Base-by-base conservation (phyloP, 2,888 invertebrate genomes). In the Drosophila rubida region DNA sequence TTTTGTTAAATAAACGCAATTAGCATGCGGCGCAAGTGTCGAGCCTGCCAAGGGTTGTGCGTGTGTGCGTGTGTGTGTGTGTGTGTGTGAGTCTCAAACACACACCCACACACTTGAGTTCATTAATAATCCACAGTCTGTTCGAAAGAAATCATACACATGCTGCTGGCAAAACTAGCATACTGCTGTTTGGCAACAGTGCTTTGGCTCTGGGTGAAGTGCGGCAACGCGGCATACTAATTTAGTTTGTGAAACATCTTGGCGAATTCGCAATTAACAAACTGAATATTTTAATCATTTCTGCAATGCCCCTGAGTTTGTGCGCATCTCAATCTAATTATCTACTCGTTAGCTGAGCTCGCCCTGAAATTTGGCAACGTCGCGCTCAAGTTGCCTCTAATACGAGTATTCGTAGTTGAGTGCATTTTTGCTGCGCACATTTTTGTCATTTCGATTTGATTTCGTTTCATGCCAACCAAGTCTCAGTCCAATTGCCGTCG, bases 1-100 rank as follows among this genome's bases (percentile, higher is more conserved):
- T 86, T 83, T 86, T 83, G 86, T 83, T 83, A 83, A 83, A 86
- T 83, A 83, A 83, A 83, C 82, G 84, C 83, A 83, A 83, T 86
- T 83, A 83, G 82, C 82, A 79, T 75, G 78, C 62, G 69, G 55
- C 75, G 39, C 63, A 77, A 66, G 9, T n/a, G n/a, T n/a, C 27
- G 73, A 63, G 46, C 58, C 61, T 69, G 68, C 69, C 48, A 61
- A 70, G 73, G 77, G 78, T 77, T 75, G 72, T 63, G 71, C 25
- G 25, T 71, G 9, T 22, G 45, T 39, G 30, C 16, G 59, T 55
- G 48, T 60, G 39, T 66, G 32, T 39, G 35, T 30, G 48, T 44
- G 30, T 67, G 51, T 60, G 60, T 73, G 23, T 23, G 23, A 5
- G 73, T 73, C 57, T 16, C 27, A 54, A 27, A 19, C 19, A 49